Evolutionary conservation across 2,797 vertebrate genomes (phyloP).

Genomic region (Ctenosaura bakeri): DNA sequence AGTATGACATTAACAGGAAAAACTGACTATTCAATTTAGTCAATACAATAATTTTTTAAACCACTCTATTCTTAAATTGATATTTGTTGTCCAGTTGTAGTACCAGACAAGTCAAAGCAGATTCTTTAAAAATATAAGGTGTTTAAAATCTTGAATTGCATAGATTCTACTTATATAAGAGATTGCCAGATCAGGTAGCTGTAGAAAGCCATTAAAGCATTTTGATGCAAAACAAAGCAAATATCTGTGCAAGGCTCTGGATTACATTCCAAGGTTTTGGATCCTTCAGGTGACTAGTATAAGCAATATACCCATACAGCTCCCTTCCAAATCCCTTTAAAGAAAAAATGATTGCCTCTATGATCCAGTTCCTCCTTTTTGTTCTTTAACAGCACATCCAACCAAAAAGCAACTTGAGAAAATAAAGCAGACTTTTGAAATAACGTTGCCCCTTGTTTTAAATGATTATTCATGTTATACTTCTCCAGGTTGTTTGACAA

Average conservation of each 20-base stretch:
- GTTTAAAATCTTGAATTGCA: background rate
- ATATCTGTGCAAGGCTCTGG: too few relatives aligned
- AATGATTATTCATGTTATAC: accelerated
- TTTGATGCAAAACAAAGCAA: too few relatives aligned
- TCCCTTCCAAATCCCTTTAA: background rate
- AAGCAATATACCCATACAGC: background rate
- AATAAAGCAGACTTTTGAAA: background rate
- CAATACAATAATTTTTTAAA: background rate
- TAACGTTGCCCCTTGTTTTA: conserved; percentile 15
- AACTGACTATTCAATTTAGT: background rate
- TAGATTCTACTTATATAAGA: background rate
- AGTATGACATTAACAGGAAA: background rate
- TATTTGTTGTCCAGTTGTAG: background rate
- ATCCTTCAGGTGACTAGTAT: background rate
- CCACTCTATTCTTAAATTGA: background rate
- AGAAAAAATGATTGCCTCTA: background rate
- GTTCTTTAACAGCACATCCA: background rate
- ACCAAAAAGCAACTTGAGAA: background rate
- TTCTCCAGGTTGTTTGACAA: conserved; percentile 50
- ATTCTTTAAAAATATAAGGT: background rate
- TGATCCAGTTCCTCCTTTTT: background rate
- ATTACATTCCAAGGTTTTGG: background rate
- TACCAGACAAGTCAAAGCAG: background rate
- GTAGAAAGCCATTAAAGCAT: background rate
- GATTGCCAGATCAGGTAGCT: background rate